Percentiles rank a stretch among this genome's conserved stretches.
These are phyloP conservation scores for Ochropleura plecta DNA, from an alignment of 2,888 invertebrate genomes.

Conservation along the genomic window DNA sequence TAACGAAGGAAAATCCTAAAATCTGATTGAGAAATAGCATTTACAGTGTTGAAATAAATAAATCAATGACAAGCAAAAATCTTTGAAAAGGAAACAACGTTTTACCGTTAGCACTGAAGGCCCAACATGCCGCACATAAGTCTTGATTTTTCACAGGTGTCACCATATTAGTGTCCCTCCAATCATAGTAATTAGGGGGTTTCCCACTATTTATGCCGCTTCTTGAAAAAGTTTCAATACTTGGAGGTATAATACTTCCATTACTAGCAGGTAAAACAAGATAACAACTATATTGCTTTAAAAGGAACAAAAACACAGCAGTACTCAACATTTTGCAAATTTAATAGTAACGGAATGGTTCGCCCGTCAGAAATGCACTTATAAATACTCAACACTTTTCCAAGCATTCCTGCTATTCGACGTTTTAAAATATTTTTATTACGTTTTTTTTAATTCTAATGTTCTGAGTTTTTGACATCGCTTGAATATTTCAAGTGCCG, in stretches of 20 bases:
- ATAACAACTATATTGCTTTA: constrained; percentile 25
- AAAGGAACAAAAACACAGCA: constrained; percentile 38
- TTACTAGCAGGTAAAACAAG: constrained; percentile 1
- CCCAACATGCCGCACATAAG: constrained; percentile 77
- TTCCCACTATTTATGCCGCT: constrained; percentile 35
- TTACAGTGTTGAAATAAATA: not conserved
- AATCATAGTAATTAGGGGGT: constrained; percentile 70
- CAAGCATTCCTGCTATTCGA: constrained; percentile 42
- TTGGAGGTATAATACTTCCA: not conserved
- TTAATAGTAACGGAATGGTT: constrained; percentile 39
- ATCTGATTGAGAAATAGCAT: not conserved
- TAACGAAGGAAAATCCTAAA: not conserved
- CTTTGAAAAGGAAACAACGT: not conserved
- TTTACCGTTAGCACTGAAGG: constrained; percentile 76
- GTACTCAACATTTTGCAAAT: constrained; percentile 45
- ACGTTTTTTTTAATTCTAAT: constrained; percentile 41
- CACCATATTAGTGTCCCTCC: constrained; percentile 69
- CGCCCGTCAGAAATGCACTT: constrained; percentile 18
- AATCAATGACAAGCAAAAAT: not conserved
- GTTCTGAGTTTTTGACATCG: constrained; percentile 48
- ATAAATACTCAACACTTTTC: constrained; percentile 51
- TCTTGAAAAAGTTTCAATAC: not conserved
- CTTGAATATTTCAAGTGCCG: constrained; percentile 46
- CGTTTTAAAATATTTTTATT: constrained; percentile 56
- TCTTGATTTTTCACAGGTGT: constrained; percentile 77